Conservation (phyloP, 1,140 invertebrate species). For the Prorops nasuta region DNA sequence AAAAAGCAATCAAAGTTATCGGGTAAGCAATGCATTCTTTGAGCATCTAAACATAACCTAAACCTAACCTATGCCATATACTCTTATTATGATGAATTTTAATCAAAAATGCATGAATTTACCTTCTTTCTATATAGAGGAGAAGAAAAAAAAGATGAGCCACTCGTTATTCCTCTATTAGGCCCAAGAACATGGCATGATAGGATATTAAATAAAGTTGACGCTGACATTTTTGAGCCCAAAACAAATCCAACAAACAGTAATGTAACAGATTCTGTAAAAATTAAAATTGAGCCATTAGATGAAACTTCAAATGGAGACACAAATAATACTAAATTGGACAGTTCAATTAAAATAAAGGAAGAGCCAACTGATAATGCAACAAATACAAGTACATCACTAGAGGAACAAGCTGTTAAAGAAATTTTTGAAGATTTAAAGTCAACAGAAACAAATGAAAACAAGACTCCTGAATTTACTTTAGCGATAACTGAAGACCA, state of each 20-base stretch:
- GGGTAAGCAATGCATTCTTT: constrained; percentile 56
- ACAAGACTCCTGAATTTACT: constrained; percentile 42
- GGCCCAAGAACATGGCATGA: constrained; percentile 46
- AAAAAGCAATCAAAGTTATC: constrained; percentile 69
- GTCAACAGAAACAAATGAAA: constrained; percentile 42
- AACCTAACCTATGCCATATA: constrained; percentile 22
- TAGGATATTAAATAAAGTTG: constrained; percentile 46
- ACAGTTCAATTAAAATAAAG: constrained; percentile 25
- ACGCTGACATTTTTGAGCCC: constrained; percentile 43
- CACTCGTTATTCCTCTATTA: constrained; percentile 66
- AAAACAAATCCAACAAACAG: constrained; percentile 22
- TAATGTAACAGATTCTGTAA: constrained; percentile 3
- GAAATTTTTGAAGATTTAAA: constrained; percentile 60
- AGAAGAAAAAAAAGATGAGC: constrained; percentile 54
- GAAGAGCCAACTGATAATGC: constrained; percentile 20
- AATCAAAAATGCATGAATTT: not conserved
- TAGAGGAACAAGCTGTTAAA: constrained; percentile 61
- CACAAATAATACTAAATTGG: not conserved
- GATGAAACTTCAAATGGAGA: constrained; percentile 19
- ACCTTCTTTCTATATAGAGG: constrained; percentile 44
- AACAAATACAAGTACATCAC: constrained; percentile 35
- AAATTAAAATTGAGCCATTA: constrained; percentile 26
- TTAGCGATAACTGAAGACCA: constrained; percentile 49
- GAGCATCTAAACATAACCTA: constrained; percentile 13
- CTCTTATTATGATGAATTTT: not conserved